Evolutionary conservation across 2,797 vertebrate species (phyloP), one percentile per base, ranked within the genome.

Genomic region (Hapalemur alaotrensis): DNA sequence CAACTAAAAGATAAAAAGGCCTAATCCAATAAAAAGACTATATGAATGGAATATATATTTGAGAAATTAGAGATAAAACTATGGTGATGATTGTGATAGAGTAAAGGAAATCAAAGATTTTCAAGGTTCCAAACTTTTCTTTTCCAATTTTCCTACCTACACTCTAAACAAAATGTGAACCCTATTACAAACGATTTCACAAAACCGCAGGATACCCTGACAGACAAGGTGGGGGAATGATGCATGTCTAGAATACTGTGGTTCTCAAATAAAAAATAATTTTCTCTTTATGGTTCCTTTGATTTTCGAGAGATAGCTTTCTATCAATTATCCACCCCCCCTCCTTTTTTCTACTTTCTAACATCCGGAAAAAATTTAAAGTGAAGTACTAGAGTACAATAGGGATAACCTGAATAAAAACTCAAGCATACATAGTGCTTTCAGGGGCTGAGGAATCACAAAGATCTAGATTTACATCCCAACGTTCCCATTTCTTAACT

Each of bases 211-310:
- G 4, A 41, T 69, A 91, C 63, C 5, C 48, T 57, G 35, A 72
- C 41, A 93, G 28, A 83, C n/a, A 67, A 57, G 32, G 18, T 54
- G 22, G 65, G 13, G 10, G n/a, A 89, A 91, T 61, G 61, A 75
- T 59, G 3, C 28, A 84, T 54, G 17, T 80, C 83, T 94, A 79
- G 11, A 82, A 85, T 59, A 76, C 11, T 81, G 57, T 10, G 89
- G 17, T 86, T 96, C 91, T 88, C 43, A 96, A 89, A 79, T 28
- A 83, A 93, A 80, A 92, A 89, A 54, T 41, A 87, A 73, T 78
- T 38, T 96, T 88, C 28, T 67, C 32, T 57, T 28, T 61, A 91
- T 3, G n/a, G n/a, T 82, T 94, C 61, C 80, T 92, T 72, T 92
- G 12, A 90, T 84, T 93, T 90, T 85, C 20, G 91, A 91, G 67